phyloP scores from a whole-genome alignment of 2,113 vertebrate species.

The Tor tambroides region DNA sequence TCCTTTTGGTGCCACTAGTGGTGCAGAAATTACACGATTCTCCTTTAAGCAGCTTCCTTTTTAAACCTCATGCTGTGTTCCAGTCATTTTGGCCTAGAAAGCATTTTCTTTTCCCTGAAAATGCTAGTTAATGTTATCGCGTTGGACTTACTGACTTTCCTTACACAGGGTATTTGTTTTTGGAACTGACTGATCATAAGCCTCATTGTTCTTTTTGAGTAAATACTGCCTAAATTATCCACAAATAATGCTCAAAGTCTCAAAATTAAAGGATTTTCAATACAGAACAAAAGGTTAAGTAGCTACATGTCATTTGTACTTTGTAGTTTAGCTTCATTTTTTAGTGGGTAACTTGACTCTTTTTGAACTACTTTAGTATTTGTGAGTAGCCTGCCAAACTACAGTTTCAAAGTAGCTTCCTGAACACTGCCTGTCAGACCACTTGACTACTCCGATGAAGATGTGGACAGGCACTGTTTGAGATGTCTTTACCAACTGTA shows the following conservation, averaged over 20 bases:
- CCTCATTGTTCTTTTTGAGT: no score
- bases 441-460: slow-evolving; percentile 20
- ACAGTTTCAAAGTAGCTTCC: no score
- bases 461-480: background rate
- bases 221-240: background rate
- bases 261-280: background rate
- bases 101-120: no score
- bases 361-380: background rate
- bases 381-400: background rate
- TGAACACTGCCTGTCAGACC: slow-evolving; percentile 43
- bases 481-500: slow-evolving; percentile 1
- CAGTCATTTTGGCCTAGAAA: no score
- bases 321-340: background rate
- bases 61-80: no score
- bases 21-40: background rate
- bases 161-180: no score
- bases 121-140: no score
- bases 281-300: background rate
- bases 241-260: background rate
- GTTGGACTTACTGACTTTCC: no score
- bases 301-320: background rate
- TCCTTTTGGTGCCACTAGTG: background rate
- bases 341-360: background rate
- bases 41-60: no score
- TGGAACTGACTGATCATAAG: no score